Conservation (phyloP, 1,140 invertebrate species). For the Planococcus citri region DNA sequence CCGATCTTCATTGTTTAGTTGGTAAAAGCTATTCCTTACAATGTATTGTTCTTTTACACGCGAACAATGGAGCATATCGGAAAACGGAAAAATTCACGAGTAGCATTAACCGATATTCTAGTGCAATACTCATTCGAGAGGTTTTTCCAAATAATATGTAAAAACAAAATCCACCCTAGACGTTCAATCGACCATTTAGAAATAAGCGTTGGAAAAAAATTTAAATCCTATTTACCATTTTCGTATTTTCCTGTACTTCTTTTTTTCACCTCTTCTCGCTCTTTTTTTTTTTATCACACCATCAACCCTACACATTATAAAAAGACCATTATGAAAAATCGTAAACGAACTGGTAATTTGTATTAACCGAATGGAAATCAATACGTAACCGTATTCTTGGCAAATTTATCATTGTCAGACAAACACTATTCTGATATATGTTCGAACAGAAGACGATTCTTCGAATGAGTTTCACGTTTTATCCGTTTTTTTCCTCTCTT, state of each 20-base stretch:
- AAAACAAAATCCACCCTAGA: not conserved
- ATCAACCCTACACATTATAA: not conserved
- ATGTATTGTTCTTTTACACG: slow-evolving; percentile 7
- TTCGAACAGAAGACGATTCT: too few species aligned
- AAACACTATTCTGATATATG: too few species aligned
- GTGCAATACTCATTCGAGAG: not conserved
- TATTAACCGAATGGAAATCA: not conserved
- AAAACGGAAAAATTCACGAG: not conserved
- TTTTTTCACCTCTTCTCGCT: too few species aligned
- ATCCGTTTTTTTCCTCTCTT: too few species aligned
- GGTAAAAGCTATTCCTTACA: slow-evolving; percentile 3
- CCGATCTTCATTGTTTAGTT: not conserved
- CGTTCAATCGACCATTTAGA: not conserved
- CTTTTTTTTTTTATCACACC: not conserved
- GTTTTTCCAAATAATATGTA: not conserved
- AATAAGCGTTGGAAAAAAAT: not conserved
- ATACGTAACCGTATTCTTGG: not conserved
- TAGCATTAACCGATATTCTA: not conserved
- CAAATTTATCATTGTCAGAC: not conserved
- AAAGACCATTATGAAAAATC: not conserved
- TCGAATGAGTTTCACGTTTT: too few species aligned
- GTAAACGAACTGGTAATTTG: not conserved
- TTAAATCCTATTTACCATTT: too few species aligned
- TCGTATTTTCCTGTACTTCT: too few species aligned
- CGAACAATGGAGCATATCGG: not conserved